Base-by-base conservation (phyloP, 1,140 invertebrate species). In the Zeugodacus cucurbitae region DNA sequence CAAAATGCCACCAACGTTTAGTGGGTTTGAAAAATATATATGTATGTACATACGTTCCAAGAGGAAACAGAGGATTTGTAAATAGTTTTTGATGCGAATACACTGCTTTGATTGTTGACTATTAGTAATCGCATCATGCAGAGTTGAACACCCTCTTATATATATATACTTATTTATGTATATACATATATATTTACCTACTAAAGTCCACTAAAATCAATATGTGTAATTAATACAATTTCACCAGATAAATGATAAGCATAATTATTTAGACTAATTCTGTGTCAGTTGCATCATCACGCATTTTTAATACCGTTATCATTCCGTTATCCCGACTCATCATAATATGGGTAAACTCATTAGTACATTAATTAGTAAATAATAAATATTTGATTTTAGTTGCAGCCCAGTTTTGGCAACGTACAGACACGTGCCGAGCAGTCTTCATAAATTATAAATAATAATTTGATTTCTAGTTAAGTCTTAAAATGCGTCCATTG, bases 401-500 rank as follows among this genome's bases (percentile, higher is more conserved):
- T 41, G 29, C 34, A 41, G 67, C 1, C 4, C 17, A 74, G 32
- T 37, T 37, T 74, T 37, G 7, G 20, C 20, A 37, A 22, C 67
- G 67, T 41, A 20, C 34, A 74, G 67, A 74, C 67, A 32, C 32
- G 58, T 22, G n/a, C 22, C 58, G 48, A 20, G 14, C 48, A 54
- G 48, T 0, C 3, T 17, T 54, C n/a, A 54, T 54, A 4, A 26
- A 34, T 34, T 10, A 70, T 11, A 54, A 20, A 54, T 54, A 54
- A 4, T 41, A 74, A 74, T 41, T 32, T 3, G 48, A 54, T 54
- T 32, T 67, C 11, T 34, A 59, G 7, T 26, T 22, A 78, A 34
- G n/a, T 41, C 29, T 26, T 14, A 90, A 88, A 86, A 91, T 94
- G 59, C 90, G 94, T 91, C 90, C 92, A 88, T 90, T 95, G 64